A percentile compares a stretch with the other conserved stretches of the same genome.
phyloP scores from a whole-genome alignment of 1,140 invertebrate species.

The Drosophila pandora region DNA sequence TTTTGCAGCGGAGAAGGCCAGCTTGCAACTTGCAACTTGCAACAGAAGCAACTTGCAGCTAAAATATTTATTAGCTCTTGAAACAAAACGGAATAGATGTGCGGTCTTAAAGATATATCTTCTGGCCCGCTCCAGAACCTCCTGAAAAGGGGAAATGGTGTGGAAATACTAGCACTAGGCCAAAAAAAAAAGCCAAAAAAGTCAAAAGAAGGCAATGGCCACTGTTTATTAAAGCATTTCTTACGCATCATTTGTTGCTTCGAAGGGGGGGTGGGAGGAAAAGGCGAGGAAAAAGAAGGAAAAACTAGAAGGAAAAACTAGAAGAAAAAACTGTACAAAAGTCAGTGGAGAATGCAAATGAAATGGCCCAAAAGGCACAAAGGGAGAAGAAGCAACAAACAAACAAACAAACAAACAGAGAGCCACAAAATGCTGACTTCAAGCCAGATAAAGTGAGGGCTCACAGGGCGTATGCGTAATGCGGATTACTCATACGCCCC shows the following conservation, averaged over 20 bases:
- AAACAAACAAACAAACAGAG: neutral
- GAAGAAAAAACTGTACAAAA: constrained; percentile 27
- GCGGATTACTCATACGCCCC: constrained; percentile 18
- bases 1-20: constrained; percentile 8
- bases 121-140: no score
- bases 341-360: constrained; percentile 48
- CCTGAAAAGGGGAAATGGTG: no score
- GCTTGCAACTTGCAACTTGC: neutral
- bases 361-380: constrained; percentile 38
- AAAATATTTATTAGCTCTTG: constrained; percentile 69
- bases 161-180: neutral
- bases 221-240: constrained; percentile 76
- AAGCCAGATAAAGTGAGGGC: constrained; percentile 62
- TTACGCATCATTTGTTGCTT: constrained; percentile 78
- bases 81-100: constrained; percentile 51
- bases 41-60: constrained; percentile 6
- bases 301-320: constrained; percentile 2
- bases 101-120: neutral
- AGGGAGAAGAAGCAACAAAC: neutral
- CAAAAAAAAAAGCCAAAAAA: neutral
- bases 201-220: constrained; percentile 20
- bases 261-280: constrained; percentile 27
- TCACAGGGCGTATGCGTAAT: constrained; percentile 23
- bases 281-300: constrained; percentile 1
- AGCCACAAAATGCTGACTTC: constrained; percentile 36